Evolutionary conservation across 2,113 vertebrate species (phyloP).

Genomic region (Promerops cafer): DNA sequence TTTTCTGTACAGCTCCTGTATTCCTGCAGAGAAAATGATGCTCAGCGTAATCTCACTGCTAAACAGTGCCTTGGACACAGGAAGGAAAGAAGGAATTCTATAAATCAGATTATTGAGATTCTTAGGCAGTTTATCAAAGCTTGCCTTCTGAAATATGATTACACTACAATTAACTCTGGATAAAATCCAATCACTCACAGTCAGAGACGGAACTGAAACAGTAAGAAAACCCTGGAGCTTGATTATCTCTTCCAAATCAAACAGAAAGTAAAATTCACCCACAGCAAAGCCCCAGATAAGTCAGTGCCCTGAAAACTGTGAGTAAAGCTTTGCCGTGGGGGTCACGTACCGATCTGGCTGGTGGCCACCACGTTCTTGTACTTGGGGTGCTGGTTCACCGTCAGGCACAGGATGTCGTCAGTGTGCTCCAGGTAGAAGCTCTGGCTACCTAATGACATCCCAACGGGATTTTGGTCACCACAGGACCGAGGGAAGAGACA

Average conservation of each 20-base stretch:
- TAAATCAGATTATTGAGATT: not conserved
- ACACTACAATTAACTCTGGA: not conserved
- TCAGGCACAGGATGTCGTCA: constrained; percentile 95
- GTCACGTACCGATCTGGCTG: constrained; percentile 92
- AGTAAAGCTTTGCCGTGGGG: not conserved
- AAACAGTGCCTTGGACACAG: not conserved
- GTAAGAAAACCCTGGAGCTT: not conserved
- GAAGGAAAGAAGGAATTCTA: not conserved
- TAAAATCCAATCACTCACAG: not conserved
- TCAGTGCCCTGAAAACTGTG: not conserved
- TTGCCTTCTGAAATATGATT: not conserved
- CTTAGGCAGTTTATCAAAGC: not conserved
- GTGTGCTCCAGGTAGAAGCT: constrained; percentile 98
- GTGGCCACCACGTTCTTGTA: constrained; percentile 95
- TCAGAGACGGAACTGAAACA: not conserved
- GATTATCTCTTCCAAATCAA: not conserved
- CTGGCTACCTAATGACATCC: constrained; percentile 81
- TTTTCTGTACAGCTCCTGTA: not conserved
- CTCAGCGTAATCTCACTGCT: not conserved
- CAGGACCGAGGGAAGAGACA: not conserved
- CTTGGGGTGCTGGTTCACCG: constrained; percentile 96
- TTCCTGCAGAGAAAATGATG: not conserved
- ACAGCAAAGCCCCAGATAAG: not conserved
- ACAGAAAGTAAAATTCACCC: not conserved
- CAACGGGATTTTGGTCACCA: not conserved